Evolutionary conservation across 1,140 invertebrate species (phyloP), one percentile per base, ranked within the genome.

Genomic region (Hyposmocoma kahamanoa): DNA sequence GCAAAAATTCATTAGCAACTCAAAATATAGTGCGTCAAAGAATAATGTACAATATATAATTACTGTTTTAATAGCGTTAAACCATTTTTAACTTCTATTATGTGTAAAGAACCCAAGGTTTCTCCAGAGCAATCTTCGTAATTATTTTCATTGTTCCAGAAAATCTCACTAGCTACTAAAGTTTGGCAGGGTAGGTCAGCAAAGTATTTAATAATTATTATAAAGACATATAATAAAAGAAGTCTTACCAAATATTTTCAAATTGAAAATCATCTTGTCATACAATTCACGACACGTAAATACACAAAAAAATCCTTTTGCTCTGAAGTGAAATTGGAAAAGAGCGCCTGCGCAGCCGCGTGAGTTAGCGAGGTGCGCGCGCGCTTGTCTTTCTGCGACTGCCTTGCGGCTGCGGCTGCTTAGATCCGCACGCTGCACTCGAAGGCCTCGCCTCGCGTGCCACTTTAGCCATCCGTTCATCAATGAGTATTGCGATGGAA

Each of bases 181-280:
- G n/a, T n/a, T n/a, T n/a, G n/a, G n/a, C n/a, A n/a, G n/a, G n/a
- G n/a, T n/a, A n/a, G n/a, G n/a, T n/a, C n/a, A n/a, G n/a, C n/a
- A n/a, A n/a, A n/a, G n/a, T n/a, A n/a, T n/a, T n/a, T 41, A 20
- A 30, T 22, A 15, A 17, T 24, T 22, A 36, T 24, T 21, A 34
- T n/a, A n/a, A n/a, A n/a, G n/a, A n/a, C n/a, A n/a, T n/a, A 13
- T 18, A 41, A 26, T 30, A 9, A 15, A 39, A 42, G 39, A 48
- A 32, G 41, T 69, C 78, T 77, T 47, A 82, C 78, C 78, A 38
- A 82, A 79, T 24, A 70, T 36, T 72, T 79, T 77, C 22, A 82
- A 57, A 39, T 77, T 62, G 19, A 82, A 55, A 55, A 73, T 79
- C 78, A 82, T 82, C 53, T 67, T 67, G 55, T 42, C 45, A 28